Evolutionary conservation across 2,888 invertebrate genomes (phyloP).

Genomic region (Aphidius colemani): DNA sequence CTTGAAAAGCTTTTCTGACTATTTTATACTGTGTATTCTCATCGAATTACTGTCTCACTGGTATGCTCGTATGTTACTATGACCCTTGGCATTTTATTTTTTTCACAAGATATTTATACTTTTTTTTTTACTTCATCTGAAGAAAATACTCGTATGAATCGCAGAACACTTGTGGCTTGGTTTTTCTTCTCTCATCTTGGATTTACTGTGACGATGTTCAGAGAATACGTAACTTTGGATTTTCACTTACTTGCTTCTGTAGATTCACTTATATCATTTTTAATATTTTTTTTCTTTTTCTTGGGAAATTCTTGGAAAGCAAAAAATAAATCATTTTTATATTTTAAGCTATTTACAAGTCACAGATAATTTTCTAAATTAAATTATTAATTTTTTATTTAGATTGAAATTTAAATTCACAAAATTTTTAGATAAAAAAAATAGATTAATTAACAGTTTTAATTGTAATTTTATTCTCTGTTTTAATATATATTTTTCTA

Average conservation of each 20-base stretch:
- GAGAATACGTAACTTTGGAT: slow-evolving; percentile 54
- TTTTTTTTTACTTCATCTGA: background rate
- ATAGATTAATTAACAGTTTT: no score
- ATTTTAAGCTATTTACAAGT: no score
- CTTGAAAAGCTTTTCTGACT: no score
- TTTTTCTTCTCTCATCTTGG: background rate
- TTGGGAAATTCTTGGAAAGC: no score
- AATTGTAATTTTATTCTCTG: background rate
- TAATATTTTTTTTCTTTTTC: background rate
- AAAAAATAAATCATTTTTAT: no score
- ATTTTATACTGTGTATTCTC: no score
- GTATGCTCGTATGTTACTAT: no score
- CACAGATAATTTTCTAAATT: no score
- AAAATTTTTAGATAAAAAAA: background rate
- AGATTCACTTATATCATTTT: slow-evolving; percentile 11
- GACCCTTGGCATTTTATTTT: background rate
- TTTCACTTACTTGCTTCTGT: slow-evolving; percentile 31
- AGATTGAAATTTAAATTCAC: no score
- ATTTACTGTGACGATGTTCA: slow-evolving; percentile 43
- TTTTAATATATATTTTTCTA: background rate
- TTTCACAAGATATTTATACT: background rate
- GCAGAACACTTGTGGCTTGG: slow-evolving; percentile 1
- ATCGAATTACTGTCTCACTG: no score
- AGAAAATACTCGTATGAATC: background rate
- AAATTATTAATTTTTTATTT: no score